Base-by-base conservation (phyloP, 2,888 invertebrate genomes). In the Zaprionus lineosus region DNA sequence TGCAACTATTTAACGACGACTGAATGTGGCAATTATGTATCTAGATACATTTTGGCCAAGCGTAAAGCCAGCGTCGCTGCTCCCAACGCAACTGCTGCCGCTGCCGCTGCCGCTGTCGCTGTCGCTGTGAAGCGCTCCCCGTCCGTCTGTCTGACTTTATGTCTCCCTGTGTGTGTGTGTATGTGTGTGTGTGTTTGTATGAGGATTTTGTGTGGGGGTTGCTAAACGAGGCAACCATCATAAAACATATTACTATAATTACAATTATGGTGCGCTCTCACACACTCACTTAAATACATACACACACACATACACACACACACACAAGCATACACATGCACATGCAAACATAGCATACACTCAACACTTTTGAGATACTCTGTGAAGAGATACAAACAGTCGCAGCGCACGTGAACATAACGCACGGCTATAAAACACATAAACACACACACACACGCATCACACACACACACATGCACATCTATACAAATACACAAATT, bases 1-100 rank as follows among this genome's bases (percentile, higher is more conserved):
- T 88, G 88, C 89, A 86, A 88, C 88, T 88, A 88, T 88, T 88
- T 88, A 88, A 88, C 88, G 85, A 88, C 89, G 89, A 88, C 87
- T 88, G 88, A 88, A 86, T 88, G 87, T 87, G 89, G 87, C 89
- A 88, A 88, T 88, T 88, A 88, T 88, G 89, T 88, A 88, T 88
- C 87, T 88, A 87, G 89, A 88, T 88, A 88, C 87, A 88, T 86
- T 88, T 88, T 86, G 79, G 87, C 84, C 87, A 86, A 82, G 72
- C 84, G 60, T 62, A 55, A 59, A 62, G 74, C 51, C 66, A 48
- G 53, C 76, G 63, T 51, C 61, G 65, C 50, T 44, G 70, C 41
- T n/a, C n/a, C n/a, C n/a, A n/a, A n/a, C n/a, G 50, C 28, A 15
- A 41, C 26, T 34, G 53, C 36, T 19, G 51, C 33, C 36, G 46